Evolutionary conservation across 1,140 invertebrate species (phyloP), one percentile per base, ranked within the genome.

Genomic region (Heliconius hermathena): DNA sequence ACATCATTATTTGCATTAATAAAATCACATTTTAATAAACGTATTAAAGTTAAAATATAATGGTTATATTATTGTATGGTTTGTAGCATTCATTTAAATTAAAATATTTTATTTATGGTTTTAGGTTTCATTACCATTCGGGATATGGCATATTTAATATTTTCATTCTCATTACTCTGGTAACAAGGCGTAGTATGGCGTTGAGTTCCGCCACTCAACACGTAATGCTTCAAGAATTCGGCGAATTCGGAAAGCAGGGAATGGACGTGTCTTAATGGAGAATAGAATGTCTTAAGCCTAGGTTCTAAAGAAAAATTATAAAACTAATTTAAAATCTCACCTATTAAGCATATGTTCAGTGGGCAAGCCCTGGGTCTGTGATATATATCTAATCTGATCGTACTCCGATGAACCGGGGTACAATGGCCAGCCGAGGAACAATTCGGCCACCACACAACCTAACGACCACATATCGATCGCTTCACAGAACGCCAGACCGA

Each of bases 381-480:
- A 96, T 90, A 96, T 96, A 95, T 98, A 98, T 36, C 99, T 96
- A 87, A 99, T 99, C 95, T 99, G 99, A 95, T 99, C 99, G 94
- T 99, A 99, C 95, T 99, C 99, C 2, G 99, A 99, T 38, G 99
- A 99, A 73, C 99, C 99, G 1, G 99, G 99, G 95, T 99, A 99
- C 3, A 99, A 95, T 22, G 99, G 99, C 99, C 99, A 99, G 79
- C 99, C 99, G 22, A 99, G 96, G 95, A 99, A 99, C 73, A 99
- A 95, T 94, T 99, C 99, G 3, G 99, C 99, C 29, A 99, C 99
- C 76, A 99, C 99, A 95, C 99, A 99, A 33, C 99, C 99, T 77
- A 99, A 95, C 0, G 99, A 99, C 99, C 99, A 99, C 99, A 99
- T 99, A 94, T 99, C 99, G 86, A 99, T 99, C 5, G 99, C 98